Base-by-base conservation (phyloP, 2,797 vertebrate species). In the Hyperoplus immaculatus region DNA sequence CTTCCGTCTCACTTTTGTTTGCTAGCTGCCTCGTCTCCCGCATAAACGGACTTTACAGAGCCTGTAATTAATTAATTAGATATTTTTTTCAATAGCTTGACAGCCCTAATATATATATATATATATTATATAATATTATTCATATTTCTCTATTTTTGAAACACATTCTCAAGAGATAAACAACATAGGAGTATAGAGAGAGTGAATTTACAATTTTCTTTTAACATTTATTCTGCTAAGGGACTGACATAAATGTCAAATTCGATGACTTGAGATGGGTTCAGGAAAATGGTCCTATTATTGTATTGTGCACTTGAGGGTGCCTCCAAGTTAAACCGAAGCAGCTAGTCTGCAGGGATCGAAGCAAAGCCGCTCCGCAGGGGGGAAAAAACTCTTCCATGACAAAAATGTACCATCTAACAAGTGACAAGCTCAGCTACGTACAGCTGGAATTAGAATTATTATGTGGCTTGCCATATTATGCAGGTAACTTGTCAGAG, bases 241-340 rank as follows among this genome's bases (percentile, higher is more conserved):
- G 12, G 41, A 51, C 18, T 47, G 9, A 49, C 41, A 55, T 7
- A 47, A 12, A 43, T 15, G 16, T 54, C 14, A 73, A 16, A 50
- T 50, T 53, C 21, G 15, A 1, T 47, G 58, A 6, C 4, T 45
- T 65, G 8, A 8, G 39, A 46, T 3, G 21, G 9, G 0, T 81
- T 51, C 29, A 8, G 49, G 14, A n/a, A 61, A 54, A 60, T 41
- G 14, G 14, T 49, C 62, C 13, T 54, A 29, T 42, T 68, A 16
- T 72, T 43, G 14, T 54, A 66, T 47, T 72, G 64, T 18, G 3
- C 39, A 16, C 38, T 49, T 53, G 38, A 58, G 21, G 43, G n/a
- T 46, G 39, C n/a, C 3, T 16, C 21, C 9, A 43, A 57, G 45
- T 61, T 66, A 62, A 53, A 67, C 61, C 29, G 62, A 62, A 62